Conservation (phyloP, 30 jellyfish, hydroid and myxozoan genomes). For the Hydractinia echinata region DNA sequence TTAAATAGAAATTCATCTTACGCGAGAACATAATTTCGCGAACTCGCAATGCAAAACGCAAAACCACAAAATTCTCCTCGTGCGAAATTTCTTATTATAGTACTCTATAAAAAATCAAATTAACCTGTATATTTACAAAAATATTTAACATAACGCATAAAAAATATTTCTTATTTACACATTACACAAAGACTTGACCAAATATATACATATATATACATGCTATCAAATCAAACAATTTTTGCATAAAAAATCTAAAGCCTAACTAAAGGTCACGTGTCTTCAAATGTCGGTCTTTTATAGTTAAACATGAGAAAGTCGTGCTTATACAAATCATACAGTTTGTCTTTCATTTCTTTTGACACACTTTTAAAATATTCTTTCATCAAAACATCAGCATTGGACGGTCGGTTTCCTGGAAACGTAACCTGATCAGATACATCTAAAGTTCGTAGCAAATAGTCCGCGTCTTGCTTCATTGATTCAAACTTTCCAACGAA, state of each 20-base stretch:
- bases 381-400: slow-evolving; percentile 67
- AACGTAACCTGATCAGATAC: slow-evolving; percentile 61
- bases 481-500: slow-evolving; percentile 92
- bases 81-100: too few species aligned
- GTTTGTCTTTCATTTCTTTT: slow-evolving; percentile 46
- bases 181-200: background rate
- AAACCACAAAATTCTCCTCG: too few species aligned
- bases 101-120: too few species aligned
- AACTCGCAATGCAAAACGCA: too few species aligned
- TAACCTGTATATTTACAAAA: too few species aligned
- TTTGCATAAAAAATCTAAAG: background rate
- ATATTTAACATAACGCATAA: too few species aligned
- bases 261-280: slow-evolving; percentile 1
- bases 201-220: background rate
- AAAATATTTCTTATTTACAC: too few species aligned
- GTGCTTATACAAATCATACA: slow-evolving; percentile 46
- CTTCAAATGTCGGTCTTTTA: slow-evolving; percentile 49
- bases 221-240: too few species aligned
- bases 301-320: slow-evolving; percentile 86
- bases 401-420: slow-evolving; percentile 64
- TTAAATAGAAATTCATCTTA: too few species aligned
- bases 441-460: slow-evolving; percentile 69
- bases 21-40: too few species aligned
- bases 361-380: slow-evolving; percentile 41
- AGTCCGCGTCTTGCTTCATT: slow-evolving; percentile 76